Evolutionary conservation across 2,797 vertebrate species (phyloP).

Genomic region (Synaphobranchus kaupii): DNA sequence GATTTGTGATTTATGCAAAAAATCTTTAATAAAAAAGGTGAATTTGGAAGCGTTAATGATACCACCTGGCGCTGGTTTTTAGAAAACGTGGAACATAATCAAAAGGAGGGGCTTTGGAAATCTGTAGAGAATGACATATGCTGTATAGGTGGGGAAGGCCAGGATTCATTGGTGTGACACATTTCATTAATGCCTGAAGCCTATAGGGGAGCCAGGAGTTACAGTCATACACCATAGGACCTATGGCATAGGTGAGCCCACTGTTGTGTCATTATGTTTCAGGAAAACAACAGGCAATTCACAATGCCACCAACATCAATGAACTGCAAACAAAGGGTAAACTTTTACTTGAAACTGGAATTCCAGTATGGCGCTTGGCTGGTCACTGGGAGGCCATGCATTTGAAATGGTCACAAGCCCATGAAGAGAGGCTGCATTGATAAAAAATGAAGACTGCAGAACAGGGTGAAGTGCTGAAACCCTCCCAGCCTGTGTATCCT

Average conservation of each 20-base stretch:
- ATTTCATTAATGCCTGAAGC: not conserved
- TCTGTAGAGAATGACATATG: not conserved
- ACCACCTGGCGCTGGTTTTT: not conserved
- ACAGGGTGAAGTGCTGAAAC: not conserved
- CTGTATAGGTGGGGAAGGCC: not conserved
- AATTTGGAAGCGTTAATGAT: not conserved
- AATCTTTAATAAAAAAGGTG: not conserved
- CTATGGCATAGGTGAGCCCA: not conserved
- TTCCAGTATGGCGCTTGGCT: not conserved
- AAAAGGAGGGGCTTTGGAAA: not conserved
- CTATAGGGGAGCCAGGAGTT: not conserved
- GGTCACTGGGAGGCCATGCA: not conserved
- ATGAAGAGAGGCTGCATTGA: not conserved
- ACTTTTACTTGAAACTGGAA: not conserved
- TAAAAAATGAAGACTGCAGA: not conserved
- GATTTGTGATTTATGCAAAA: not conserved
- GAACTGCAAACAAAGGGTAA: not conserved
- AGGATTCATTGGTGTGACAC: not conserved
- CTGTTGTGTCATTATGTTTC: not conserved
- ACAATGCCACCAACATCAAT: not conserved
- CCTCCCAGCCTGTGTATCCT: not conserved
- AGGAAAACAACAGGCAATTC: not conserved
- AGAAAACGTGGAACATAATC: not conserved
- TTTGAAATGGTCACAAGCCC: not conserved
- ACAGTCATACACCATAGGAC: not conserved